Percentiles rank a stretch among this genome's conserved stretches.
These are phyloP conservation scores for Pipa parva DNA, from an alignment of 2,113 vertebrate species.

Conservation along the genomic window DNA sequence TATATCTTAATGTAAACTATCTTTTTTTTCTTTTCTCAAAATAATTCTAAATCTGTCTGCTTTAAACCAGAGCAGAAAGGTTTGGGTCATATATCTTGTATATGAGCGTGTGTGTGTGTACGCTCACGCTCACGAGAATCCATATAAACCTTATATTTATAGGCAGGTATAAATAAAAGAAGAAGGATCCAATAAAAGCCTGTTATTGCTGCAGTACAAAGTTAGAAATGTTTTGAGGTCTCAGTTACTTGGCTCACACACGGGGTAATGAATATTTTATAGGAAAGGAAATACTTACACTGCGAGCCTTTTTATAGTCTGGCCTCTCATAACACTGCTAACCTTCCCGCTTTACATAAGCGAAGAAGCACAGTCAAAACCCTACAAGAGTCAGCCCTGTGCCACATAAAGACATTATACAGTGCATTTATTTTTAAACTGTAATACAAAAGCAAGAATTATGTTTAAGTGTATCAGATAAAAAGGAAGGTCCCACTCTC, in stretches of 20 bases:
- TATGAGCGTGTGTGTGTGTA: constrained; percentile 22
- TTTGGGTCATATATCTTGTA: constrained; percentile 33
- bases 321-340: constrained; percentile 60
- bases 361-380: constrained; percentile 1
- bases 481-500: no score
- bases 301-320: constrained; percentile 93
- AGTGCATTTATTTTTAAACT: not conserved
- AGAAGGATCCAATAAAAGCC: constrained; percentile 65
- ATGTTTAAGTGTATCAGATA: no score
- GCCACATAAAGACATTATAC: not conserved
- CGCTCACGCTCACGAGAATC: constrained; percentile 8
- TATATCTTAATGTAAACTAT: not conserved
- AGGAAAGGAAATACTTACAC: constrained; percentile 85
- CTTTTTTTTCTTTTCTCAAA: no score
- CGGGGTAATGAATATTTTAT: constrained; percentile 95
- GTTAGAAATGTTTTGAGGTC: constrained; percentile 91
- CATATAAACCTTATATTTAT: constrained; percentile 38
- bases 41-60: constrained; percentile 3
- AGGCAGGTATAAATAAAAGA: constrained; percentile 59
- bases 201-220: constrained; percentile 69
- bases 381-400: not conserved
- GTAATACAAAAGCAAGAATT: no score
- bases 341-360: constrained; percentile 60
- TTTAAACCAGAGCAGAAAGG: constrained; percentile 11
- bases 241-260: constrained; percentile 76